Percentiles rank a stretch among this genome's conserved stretches.
Evolutionary conservation across 2,888 invertebrate genomes (phyloP).

Genomic region (Danaus chrysippus): DNA sequence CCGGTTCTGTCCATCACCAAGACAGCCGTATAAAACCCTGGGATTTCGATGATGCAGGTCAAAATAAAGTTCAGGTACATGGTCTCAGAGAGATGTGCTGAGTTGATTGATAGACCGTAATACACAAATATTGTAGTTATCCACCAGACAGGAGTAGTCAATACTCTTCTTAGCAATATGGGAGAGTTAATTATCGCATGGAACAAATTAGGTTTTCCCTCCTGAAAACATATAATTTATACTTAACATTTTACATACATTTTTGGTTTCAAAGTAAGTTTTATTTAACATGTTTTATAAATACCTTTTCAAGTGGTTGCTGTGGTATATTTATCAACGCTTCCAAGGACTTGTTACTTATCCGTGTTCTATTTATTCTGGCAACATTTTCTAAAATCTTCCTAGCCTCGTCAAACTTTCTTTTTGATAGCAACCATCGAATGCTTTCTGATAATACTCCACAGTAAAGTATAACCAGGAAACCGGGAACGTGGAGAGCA

Average conservation of each 20-base stretch:
- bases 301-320: constrained; percentile 9
- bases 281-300: not conserved
- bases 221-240: constrained; percentile 8
- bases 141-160: constrained; percentile 84
- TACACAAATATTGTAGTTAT: constrained; percentile 84
- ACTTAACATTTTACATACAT: too few species aligned
- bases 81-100: constrained; percentile 82
- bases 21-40: constrained; percentile 79
- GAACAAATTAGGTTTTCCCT: constrained; percentile 25
- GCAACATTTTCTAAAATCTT: constrained; percentile 46
- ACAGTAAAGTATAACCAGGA: constrained; percentile 82
- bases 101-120: constrained; percentile 84
- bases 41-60: constrained; percentile 80
- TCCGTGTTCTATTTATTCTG: constrained; percentile 20
- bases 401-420: constrained; percentile 80
- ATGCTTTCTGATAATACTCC: constrained; percentile 83
- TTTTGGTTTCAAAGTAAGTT: too few species aligned
- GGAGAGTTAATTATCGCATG: constrained; percentile 68
- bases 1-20: constrained; percentile 69
- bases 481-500: constrained; percentile 82
- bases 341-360: constrained; percentile 48
- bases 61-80: constrained; percentile 83
- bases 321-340: constrained; percentile 51
- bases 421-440: constrained; percentile 86
- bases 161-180: constrained; percentile 71